Evolutionary conservation across 2,113 vertebrate species (phyloP).

Genomic region (Hippoglossus stenolepis): DNA sequence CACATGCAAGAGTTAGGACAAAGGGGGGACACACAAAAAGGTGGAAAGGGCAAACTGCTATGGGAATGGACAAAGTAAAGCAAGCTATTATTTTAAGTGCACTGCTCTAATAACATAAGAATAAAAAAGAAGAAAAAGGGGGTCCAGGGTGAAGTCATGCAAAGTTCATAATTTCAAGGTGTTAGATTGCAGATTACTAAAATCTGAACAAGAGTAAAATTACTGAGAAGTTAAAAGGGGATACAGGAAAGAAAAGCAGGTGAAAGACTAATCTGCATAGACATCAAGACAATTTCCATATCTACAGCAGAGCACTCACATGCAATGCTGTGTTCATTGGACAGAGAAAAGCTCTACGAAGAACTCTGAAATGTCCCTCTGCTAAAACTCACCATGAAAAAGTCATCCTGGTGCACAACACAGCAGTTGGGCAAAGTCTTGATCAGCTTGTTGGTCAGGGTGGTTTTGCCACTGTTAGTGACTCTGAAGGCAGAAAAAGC

Average conservation of each 20-base stretch:
- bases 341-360: not conserved
- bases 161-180: not conserved
- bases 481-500: slow-evolving; percentile 71
- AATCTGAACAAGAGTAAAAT: not conserved
- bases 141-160: not conserved
- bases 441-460: slow-evolving; percentile 82
- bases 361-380: not conserved
- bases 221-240: not conserved
- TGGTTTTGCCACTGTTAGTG: slow-evolving; percentile 88
- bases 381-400: slow-evolving; percentile 84
- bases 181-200: not conserved
- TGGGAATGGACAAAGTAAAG: slow-evolving; percentile 1
- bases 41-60: not conserved
- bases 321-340: slow-evolving; percentile 13
- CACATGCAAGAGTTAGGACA: slow-evolving; percentile 64
- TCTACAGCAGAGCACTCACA: not conserved
- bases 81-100: not conserved
- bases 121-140: too few species aligned
- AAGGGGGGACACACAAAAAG: slow-evolving; percentile 14
- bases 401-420: slow-evolving; percentile 88
- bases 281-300: not conserved
- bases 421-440: slow-evolving; percentile 85
- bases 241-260: not conserved
- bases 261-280: not conserved
- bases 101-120: not conserved